phyloP scores from a whole-genome alignment of 2,113 vertebrate genomes.

The Hypocryptadius cinnamomeus region DNA sequence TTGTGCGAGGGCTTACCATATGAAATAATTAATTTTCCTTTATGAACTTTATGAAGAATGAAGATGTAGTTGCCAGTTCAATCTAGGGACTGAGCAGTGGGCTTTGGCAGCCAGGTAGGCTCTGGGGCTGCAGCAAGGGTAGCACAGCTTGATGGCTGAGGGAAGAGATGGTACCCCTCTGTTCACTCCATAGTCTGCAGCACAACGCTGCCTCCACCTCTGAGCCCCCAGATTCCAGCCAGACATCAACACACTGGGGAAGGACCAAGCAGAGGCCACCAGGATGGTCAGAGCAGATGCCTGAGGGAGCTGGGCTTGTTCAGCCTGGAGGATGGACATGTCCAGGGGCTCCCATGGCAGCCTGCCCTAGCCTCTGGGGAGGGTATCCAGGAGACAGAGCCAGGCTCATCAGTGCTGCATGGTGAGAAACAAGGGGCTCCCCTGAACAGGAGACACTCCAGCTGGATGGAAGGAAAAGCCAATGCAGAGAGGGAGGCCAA shows the following conservation, averaged over 20 bases:
- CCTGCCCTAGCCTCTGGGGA: neutral
- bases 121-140: neutral
- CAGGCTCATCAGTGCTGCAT: neutral
- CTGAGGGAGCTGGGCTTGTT: neutral
- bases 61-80: neutral
- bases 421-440: neutral
- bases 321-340: neutral
- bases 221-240: neutral
- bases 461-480: neutral
- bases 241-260: neutral
- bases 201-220: fast-evolving
- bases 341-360: neutral
- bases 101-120: neutral
- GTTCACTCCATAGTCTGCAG: neutral
- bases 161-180: neutral
- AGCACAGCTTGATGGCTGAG: neutral
- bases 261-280: neutral
- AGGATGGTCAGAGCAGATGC: neutral
- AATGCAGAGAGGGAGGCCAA: neutral
- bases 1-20: neutral
- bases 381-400: neutral
- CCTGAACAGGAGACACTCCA: neutral
- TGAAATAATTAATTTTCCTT: neutral
- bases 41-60: neutral
- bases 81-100: neutral